Evolutionary conservation across 1,140 invertebrate genomes (phyloP), one percentile per base, ranked within the genome.

Genomic region (Zaprionus vittiger): DNA sequence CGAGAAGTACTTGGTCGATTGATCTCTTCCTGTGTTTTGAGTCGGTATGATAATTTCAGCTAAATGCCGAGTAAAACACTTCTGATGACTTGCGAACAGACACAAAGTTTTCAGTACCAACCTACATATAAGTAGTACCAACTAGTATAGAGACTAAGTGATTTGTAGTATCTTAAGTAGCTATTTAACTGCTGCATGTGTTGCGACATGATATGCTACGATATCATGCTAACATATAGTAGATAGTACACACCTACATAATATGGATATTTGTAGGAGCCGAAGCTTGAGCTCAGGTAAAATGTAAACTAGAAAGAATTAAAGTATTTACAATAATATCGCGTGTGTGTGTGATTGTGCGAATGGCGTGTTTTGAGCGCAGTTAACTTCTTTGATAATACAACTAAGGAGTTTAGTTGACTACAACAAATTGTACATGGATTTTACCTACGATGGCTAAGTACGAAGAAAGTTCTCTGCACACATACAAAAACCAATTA

Each of bases 401-500:
- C 49, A 34, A 76, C 68, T 76, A 72, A 76, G 61, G 52, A 75
- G 20, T 17, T 72, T 41, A 71, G 61, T 72, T 60, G 55, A 66
- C 73, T 76, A 76, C 73, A 76, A 72, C 73, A 76, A 72, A 61
- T 73, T 77, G 70, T 68, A 77, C 64, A 68, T 64, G 55, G 71
- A 65, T 72, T 54, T 47, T 34, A 72, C 61, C 64, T 67, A 74
- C 72, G 54, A 61, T 70, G 66, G 59, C 57, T 71, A 75, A 59
- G 41, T 75, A 64, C 52, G 54, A 64, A 70, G 73, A 75, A 71
- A 75, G 54, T 71, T 71, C 24, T 64, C 67, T 71, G 73, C 73
- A 64, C 60, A 75, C 73, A 75, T 75, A 75, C 59, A 78, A 81
- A 75, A 83, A 73, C 73, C 73, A 67, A 77, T 79, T 73, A 70